Base-by-base conservation (phyloP, 2,113 vertebrate genomes). In the Falco punctatus region DNA sequence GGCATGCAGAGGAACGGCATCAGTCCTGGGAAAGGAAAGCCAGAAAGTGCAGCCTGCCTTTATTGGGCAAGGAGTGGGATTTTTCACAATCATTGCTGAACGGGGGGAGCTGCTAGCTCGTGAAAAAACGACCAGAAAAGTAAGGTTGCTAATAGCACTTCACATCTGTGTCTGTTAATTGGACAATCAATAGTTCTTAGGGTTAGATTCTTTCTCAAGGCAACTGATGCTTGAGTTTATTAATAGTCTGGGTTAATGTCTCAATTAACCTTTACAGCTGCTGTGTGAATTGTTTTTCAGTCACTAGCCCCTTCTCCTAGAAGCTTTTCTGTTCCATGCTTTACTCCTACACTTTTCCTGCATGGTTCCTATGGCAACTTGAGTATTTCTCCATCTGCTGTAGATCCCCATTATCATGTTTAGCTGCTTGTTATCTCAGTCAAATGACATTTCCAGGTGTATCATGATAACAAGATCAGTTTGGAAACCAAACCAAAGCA, bases 291-390 rank as follows among this genome's bases (percentile, higher is more conserved):
- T 95, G 22, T 58, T 64, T 81, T 91, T 64, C 59, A 92, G 48
- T 69, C 35, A 17, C n/a, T 44, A 74, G 33, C 13, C 64, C 38
- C 71, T 88, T 94, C 77, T 93, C 88, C 27, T 67, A 61, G 49
- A 85, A 87, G 81, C 65, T 55, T 81, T 81, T 73, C 23, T 62
- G 71, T 69, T 33, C 78, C 40, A 5, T 18, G 55, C 46, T 95
- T 86, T 74, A 92, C 96, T 94, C 95, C 97, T 92, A 93, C 96
- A 44, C 35, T 91, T 95, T 94, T 84, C 40, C 75, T 91, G 64
- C 61, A 61, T 2, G 6, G 96, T 98, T 96, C 86, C 97, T 95
- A 98, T 95, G 88, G 94, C 90, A 97, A 98, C 95, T 19, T 24
- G 32, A 72, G 13, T 67, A 75, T 73, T 35, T 82, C 70, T 94